Evolutionary conservation across 1,140 invertebrate species (phyloP), one percentile per base, ranked within the genome.

Genomic region (Drosophila bocqueti): DNA sequence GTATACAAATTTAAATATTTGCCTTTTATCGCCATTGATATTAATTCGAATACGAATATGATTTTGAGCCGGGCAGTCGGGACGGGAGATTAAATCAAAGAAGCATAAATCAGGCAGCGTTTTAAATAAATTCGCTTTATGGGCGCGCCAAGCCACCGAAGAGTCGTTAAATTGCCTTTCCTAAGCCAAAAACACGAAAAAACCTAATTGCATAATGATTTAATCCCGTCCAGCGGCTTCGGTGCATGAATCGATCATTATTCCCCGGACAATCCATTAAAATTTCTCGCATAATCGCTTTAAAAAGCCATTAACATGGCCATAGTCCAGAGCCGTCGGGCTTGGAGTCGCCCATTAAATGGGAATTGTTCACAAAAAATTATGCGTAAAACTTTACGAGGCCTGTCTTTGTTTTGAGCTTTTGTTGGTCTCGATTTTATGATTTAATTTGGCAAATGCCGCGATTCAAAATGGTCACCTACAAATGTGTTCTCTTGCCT

Each of bases 121-220:
- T 89, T 76, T 52, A 79, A 84, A 85, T 71, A 81, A 75, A 84
- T 77, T 83, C 67, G 46, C 60, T 75, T 76, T 63, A 78, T 61
- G 63, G 45, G 15, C 74, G 43, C 52, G 64, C 54, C 45, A 43
- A 76, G 74, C 58, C 63, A 60, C 52, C 55, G 66, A 43, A 65
- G 58, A 65, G 58, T 76, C 73, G 72, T 83, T 55, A 85, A 86
- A 71, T n/a, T 31, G 58, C 52, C 52, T 61, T 83, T 79, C 74
- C 55, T 66, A 73, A 58, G 47, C 60, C 26, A 24, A 50, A 73
- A 74, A 63, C 67, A 38, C 55, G 58, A 72, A 79, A 74, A 84
- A 77, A 59, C 54, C 71, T 90, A 89, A 89, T 89, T 89, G 69
- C 74, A 84, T 84, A 89, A 90, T 84, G 85, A 89, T 76, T 89